Evolutionary conservation across 1,140 invertebrate species (phyloP), one percentile per base, ranked within the genome.

Genomic region (Danaus melanippus): DNA sequence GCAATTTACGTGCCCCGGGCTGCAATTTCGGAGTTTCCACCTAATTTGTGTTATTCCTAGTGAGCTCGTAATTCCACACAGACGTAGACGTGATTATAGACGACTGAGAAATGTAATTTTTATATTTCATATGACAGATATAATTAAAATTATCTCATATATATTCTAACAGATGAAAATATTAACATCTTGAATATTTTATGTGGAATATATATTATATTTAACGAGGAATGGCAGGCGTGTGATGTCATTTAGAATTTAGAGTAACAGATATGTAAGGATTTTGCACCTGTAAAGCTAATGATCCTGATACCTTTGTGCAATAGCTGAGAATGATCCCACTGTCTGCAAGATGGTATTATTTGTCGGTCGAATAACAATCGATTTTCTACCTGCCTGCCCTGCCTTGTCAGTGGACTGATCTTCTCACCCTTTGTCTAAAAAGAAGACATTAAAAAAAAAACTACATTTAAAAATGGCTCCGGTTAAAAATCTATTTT

Each of bases 371-470:
- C 58, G 59, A 76, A 72, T 72, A 77, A 80, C 76, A 83, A 80
- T 76, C 70, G 76, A 79, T 79, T 78, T 78, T 79, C 74, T 82
- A 79, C 79, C 79, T 82, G 78, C 71, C 56, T 63, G 64, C 60
- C 58, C 56, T 57, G 61, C 54, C 57, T 65, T 67, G 74, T 73
- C 74, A 67, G 72, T 74, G 66, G 64, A 66, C 62, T 66, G 66
- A 71, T 76, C 75, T 76, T 77, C 76, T 77, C 76, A 76, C 74
- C 75, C 71, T 71, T 56, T 43, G 50, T 62, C 66, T 53, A 67
- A 68, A 75, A 70, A 73, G 72, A 71, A 76, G 70, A 71, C 59
- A 67, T 67, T 71, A 69, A 76, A 74, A 67, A 67, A 57, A 45
- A 42, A 51, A 12, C 50, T 46, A 56, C 39, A 17, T 17, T 15